Conservation (phyloP, 2,113 vertebrate genomes). For the Lichenostomus cassidix region DNA sequence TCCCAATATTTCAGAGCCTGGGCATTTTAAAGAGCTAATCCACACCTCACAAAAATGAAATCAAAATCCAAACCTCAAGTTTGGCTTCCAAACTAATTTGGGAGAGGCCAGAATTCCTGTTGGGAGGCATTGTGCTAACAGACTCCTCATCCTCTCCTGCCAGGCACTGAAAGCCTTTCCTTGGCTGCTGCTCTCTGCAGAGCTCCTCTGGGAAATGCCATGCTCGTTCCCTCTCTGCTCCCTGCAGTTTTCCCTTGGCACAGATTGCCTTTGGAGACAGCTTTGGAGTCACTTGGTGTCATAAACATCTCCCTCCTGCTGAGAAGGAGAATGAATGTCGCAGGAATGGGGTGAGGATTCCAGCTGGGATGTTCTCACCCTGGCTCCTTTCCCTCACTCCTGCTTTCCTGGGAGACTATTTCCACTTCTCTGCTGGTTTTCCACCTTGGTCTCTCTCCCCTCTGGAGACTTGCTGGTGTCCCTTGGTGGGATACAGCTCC, state of each 20-base stretch:
- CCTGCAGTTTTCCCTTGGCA: neutral
- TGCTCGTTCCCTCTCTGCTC: neutral
- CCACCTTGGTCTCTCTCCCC: neutral
- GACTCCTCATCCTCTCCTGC: neutral
- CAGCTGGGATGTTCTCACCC: neutral
- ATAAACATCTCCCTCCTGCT: neutral
- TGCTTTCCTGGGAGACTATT: neutral
- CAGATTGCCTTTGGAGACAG: neutral
- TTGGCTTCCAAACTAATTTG: neutral
- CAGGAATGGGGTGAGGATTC: neutral
- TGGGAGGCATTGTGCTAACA: neutral
- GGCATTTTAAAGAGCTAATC: neutral
- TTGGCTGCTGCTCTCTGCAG: neutral
- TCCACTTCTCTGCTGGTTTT: neutral
- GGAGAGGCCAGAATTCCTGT: neutral
- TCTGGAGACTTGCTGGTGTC: neutral
- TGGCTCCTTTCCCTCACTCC: neutral
- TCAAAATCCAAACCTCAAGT: neutral
- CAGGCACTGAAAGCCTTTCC: neutral
- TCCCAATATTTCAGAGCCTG: neutral
- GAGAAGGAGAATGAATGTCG: neutral
- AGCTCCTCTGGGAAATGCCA: neutral
- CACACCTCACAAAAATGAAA: neutral
- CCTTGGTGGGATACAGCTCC: neutral
- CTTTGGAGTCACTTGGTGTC: neutral